Base-by-base conservation (phyloP, 1,140 invertebrate species). In the Rhynchophorus ferrugineus region DNA sequence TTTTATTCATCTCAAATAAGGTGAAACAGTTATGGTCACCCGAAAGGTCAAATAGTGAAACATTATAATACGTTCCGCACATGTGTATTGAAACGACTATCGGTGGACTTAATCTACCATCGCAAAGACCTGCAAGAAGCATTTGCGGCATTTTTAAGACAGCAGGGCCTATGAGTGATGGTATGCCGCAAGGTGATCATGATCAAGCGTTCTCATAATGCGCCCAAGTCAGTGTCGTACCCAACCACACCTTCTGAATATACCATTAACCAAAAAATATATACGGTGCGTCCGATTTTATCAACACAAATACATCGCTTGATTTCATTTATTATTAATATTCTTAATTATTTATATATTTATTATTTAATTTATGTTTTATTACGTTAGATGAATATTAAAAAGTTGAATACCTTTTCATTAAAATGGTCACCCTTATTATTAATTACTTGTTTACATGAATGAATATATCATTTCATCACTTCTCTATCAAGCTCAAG, bases 171-270 rank as follows among this genome's bases (percentile, higher is more conserved):
- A 54, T 54, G 52, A 54, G 52, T 54, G 52, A 54, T 54, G 52
- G 52, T 54, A 54, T 54, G 52, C 52, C 52, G 52, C 52, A 54
- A 54, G 52, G 52, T 48, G 52, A 54, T 54, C 52, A 54, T 54
- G 52, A 54, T 54, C 52, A 54, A 54, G 44, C 52, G 52, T 29
- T 54, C 52, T 54, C 52, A 54, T 47, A 54, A 54, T 54, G 52
- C 44, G 52, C 45, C 45, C 2, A 11, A 41, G 18, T 16, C 52
- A 54, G 52, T 54, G 52, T 24, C 44, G 52, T 19, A 24, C 52
- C n/a, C 9, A 14, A 47, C 47, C 47, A 48, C 45, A 48, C 45
- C 45, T 48, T 14, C 24, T 29, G 5, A 38, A 41, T 41, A 41
- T 19, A 41, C 38, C 24, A 9, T 19, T 6, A 18, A 43, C 19